Conservation (phyloP, 2,113 vertebrate genomes). For the Platycercus adscitus region DNA sequence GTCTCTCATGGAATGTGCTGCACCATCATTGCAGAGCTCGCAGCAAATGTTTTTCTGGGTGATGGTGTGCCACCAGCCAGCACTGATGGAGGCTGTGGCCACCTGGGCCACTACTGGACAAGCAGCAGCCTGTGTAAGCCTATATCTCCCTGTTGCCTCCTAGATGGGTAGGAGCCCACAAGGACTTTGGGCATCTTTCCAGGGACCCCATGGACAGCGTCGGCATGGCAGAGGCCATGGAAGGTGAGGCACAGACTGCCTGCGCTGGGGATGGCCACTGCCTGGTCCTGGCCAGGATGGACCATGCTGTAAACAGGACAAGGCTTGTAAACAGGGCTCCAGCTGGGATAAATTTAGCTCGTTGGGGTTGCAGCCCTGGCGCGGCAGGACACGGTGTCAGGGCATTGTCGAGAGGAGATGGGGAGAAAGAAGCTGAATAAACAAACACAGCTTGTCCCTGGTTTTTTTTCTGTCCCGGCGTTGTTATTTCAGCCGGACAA, state of each 20-base stretch:
- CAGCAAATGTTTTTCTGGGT: not conserved
- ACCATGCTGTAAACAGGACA: constrained; percentile 75
- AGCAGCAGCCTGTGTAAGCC: not conserved
- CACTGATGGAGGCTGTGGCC: not conserved
- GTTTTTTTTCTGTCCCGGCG: not conserved
- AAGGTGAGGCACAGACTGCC: not conserved
- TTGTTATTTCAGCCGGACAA: constrained; percentile 79
- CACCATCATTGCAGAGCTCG: not conserved
- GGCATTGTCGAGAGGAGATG: constrained; percentile 70
- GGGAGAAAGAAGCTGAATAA: constrained; percentile 76
- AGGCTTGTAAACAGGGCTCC: constrained; percentile 78
- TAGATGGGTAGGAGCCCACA: no score
- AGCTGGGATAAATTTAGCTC: constrained; percentile 78
- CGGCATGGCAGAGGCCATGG: not conserved
- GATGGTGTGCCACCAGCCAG: not conserved
- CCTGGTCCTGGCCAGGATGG: constrained; percentile 62
- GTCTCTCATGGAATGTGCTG: rapidly evolving
- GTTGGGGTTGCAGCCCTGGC: constrained; percentile 59
- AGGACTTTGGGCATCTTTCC: not conserved
- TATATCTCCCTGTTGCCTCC: not conserved
- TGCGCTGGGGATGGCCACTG: not conserved
- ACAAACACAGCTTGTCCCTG: constrained; percentile 69
- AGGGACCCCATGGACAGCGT: not conserved
- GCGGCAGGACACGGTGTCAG: constrained; percentile 73
- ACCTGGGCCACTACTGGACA: not conserved